A percentile compares a stretch with the other conserved stretches of the same genome.
Evolutionary conservation across 2,888 invertebrate genomes (phyloP).

Genomic region (Erpobdella octoculata): DNA sequence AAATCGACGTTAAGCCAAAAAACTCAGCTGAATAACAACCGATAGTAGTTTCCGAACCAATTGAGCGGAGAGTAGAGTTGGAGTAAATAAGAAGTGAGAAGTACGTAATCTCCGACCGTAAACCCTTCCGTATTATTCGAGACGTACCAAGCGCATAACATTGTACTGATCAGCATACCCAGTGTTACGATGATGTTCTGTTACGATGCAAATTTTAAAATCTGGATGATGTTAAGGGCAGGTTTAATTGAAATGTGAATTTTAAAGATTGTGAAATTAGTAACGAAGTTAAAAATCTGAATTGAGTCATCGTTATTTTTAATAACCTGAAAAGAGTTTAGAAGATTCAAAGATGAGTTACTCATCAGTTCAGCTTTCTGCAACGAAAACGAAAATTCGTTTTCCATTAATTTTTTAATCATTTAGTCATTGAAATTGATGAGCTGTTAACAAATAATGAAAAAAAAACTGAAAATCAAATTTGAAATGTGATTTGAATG

Average conservation of each 20-base stretch:
- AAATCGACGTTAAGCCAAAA: too few relatives aligned
- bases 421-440: too few relatives aligned
- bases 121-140: constrained; percentile 56
- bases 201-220: constrained; percentile 45
- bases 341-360: constrained; percentile 72
- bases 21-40: constrained; percentile 57
- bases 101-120: constrained; percentile 87
- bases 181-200: constrained; percentile 82
- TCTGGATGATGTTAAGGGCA: background rate
- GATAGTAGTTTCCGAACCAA: constrained; percentile 95
- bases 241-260: background rate
- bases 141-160: constrained; percentile 81
- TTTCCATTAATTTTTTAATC: too few relatives aligned
- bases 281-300: background rate
- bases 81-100: constrained; percentile 87
- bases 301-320: background rate
- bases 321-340: constrained; percentile 64
- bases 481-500: background rate
- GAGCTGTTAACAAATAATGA: too few relatives aligned
- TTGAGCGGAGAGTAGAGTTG: constrained; percentile 88
- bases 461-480: background rate
- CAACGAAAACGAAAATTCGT: too few relatives aligned
- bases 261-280: background rate
- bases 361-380: constrained; percentile 83
- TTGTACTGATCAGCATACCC: constrained; percentile 75